Conservation (phyloP, 2,888 invertebrate species). For the Rhingia rostrata region DNA sequence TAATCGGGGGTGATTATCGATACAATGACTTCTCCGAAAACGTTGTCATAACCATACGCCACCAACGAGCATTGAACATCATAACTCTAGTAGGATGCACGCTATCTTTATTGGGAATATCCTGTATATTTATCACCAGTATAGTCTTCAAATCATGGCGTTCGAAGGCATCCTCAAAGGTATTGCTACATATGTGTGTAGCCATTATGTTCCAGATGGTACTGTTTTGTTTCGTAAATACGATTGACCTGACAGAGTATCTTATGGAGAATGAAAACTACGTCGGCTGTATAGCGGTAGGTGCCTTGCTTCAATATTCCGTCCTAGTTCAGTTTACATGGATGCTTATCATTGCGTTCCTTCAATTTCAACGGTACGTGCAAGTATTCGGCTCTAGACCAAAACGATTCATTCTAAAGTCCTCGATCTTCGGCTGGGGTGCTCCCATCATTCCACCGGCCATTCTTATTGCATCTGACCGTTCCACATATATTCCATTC, state of each 20-base stretch:
- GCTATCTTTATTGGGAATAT: conserved; percentile 85
- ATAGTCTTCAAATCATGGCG: conserved; percentile 85
- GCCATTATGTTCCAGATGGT: conserved; percentile 86
- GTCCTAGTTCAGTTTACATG: conserved; percentile 88
- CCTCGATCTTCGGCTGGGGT: conserved; percentile 87
- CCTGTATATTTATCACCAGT: conserved; percentile 86
- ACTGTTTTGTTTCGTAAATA: conserved; percentile 80
- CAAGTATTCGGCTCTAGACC: conserved; percentile 86
- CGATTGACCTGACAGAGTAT: conserved; percentile 77
- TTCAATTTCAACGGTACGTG: conserved; percentile 88
- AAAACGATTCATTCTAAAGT: conserved; percentile 86
- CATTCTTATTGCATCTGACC: conserved; percentile 83
- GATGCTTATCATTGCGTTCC: conserved; percentile 88
- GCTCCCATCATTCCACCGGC: conserved; percentile 85
- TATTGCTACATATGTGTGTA: conserved; percentile 86
- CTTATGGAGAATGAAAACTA: conserved; percentile 76
- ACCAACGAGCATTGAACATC: conserved; percentile 84
- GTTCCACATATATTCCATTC: conserved; percentile 83
- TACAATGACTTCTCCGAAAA: conserved; percentile 78
- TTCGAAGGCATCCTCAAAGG: conserved; percentile 86
- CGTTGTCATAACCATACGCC: conserved; percentile 79
- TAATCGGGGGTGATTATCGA: conserved; percentile 81
- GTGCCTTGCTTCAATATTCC: conserved; percentile 87
- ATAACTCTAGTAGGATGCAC: conserved; percentile 86
- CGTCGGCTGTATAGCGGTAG: conserved; percentile 85